Evolutionary conservation across 2,113 vertebrate species (phyloP).

Genomic region (Neoarius graeffei): DNA sequence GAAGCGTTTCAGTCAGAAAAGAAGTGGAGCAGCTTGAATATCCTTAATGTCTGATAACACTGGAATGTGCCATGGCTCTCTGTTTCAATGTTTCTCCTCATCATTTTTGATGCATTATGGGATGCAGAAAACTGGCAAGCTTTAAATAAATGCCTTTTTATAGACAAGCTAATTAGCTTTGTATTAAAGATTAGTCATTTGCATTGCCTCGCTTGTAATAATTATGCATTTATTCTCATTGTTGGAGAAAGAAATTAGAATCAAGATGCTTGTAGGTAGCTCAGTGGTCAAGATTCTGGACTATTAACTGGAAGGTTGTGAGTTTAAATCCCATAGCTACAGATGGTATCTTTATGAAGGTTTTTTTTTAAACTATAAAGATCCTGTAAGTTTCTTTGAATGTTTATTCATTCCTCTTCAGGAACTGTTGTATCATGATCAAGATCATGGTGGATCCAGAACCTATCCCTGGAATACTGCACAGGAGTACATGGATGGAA

Average conservation of each 20-base stretch:
- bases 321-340: neutral
- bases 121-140: neutral
- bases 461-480: neutral
- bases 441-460: neutral
- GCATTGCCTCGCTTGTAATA: neutral
- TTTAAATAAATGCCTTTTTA: neutral
- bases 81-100: neutral
- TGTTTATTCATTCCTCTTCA: neutral
- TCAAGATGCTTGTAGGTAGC: neutral
- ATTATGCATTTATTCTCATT: neutral
- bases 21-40: neutral
- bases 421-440: neutral
- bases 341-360: neutral
- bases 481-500: neutral
- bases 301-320: neutral
- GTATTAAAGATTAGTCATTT: neutral
- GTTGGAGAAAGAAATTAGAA: neutral
- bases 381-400: neutral
- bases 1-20: neutral
- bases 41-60: neutral
- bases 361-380: neutral
- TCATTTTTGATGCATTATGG: neutral
- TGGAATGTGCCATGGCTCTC: neutral
- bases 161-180: neutral
- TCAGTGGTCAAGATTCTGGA: neutral